Conservation (phyloP, 2,113 vertebrate species). For the Bubo bubo region DNA sequence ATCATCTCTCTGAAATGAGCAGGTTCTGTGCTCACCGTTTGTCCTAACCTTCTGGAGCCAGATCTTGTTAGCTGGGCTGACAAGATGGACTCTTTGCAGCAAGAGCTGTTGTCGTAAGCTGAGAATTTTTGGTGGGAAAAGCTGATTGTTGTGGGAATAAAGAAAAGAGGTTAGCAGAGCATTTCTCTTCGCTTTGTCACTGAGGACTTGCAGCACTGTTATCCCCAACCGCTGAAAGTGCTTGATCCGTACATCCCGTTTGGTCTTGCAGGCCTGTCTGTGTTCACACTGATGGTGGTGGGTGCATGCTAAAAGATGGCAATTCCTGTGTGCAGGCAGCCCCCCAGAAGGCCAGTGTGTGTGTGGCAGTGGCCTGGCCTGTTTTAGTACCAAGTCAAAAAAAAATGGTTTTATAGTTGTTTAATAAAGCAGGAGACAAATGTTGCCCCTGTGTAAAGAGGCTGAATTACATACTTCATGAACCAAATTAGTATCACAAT, state of each 20-base stretch:
- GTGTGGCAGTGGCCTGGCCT: constrained; percentile 33
- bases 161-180: not conserved
- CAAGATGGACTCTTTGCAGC: not conserved
- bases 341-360: not conserved
- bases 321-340: not conserved
- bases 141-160: not conserved
- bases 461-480: constrained; percentile 94
- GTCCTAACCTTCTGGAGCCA: not conserved
- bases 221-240: not conserved
- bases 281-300: not conserved
- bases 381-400: constrained; percentile 79
- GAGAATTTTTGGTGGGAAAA: not conserved
- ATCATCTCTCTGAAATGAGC: not conserved
- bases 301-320: not conserved
- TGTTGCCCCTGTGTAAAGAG: constrained; percentile 81
- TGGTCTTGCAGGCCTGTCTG: not conserved
- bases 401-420: constrained; percentile 87
- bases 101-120: not conserved
- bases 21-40: not conserved
- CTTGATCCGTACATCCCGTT: not conserved
- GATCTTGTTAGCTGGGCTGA: not conserved
- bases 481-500: constrained; percentile 90
- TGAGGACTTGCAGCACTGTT: not conserved
- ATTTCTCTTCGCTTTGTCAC: not conserved
- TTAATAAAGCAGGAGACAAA: constrained; percentile 94